Evolutionary conservation across 2,888 invertebrate genomes (phyloP), one percentile per base, ranked within the genome.

Genomic region (Eupithecia dodoneata): DNA sequence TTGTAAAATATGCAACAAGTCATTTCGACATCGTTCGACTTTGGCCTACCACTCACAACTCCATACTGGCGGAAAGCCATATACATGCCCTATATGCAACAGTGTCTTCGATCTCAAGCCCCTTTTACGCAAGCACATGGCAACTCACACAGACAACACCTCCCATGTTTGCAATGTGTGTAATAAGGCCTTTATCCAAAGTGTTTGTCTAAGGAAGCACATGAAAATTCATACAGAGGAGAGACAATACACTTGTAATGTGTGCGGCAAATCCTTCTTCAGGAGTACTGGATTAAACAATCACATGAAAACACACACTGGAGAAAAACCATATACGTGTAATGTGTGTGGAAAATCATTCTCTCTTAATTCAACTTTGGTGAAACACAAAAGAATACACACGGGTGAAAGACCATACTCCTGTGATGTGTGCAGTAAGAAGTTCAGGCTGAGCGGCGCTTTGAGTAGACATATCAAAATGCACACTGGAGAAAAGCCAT

Each of bases 101-200:
- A 75, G 63, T 72, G 71, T 71, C 67, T 75, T 77, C 3, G 72
- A 72, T 18, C 71, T 74, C 30, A 76, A 76, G 47, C 71, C 73
- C 10, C 71, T 73, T 0, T 71, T 76, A 74, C 55, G 71, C 44
- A 71, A 74, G 18, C 78, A 78, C 49, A 74, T 76, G 71, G 59
- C 55, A 47, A 67, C 59, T 10, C 81, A 81, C 41, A 79, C 77
- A 0, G 80, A 77, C 4, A 77, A 77, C 71, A 77, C 74, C 13
- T 77, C 81, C 12, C 76, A 77, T 66, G 52, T 73, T 2, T 81
- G 81, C 45, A 63, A 77, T 52, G 41, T 76, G 5, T 81, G 81
- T 30, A 76, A 80, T 12, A 80, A 80, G 73, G 52, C 76, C 18
- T 80, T 77, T 72, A 67, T 71, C 4, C 63, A 77, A 55, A 75